Evolutionary conservation across 1,140 invertebrate genomes (phyloP).

Genomic region (Heliothis virescens): DNA sequence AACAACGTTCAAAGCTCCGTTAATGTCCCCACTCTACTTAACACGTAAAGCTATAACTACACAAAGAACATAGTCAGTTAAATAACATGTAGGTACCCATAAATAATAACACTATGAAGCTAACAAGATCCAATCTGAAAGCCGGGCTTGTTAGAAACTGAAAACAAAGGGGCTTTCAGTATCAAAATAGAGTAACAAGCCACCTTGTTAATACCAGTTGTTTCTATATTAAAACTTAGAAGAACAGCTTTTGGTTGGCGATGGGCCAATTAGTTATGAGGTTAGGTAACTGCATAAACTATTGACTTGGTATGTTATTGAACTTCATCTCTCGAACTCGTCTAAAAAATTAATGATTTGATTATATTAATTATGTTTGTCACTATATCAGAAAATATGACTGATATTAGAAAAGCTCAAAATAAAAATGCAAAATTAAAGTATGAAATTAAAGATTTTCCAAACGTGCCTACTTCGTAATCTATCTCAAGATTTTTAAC

Average conservation of each 20-base stretch:
- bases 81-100: slow-evolving; percentile 45
- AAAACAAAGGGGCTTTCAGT: slow-evolving; percentile 74
- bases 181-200: slow-evolving; percentile 74
- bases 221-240: slow-evolving; percentile 75
- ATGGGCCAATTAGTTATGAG: slow-evolving; percentile 64
- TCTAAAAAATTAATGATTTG: too few relatives aligned
- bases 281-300: neutral
- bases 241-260: slow-evolving; percentile 66
- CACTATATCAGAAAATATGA: too few relatives aligned
- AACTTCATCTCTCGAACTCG: too few relatives aligned
- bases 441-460: too few relatives aligned
- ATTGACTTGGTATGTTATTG: slow-evolving; percentile 11
- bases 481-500: too few relatives aligned
- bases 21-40: slow-evolving; percentile 23
- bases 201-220: slow-evolving; percentile 69
- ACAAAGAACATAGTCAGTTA: slow-evolving; percentile 23
- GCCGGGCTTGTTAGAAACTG: slow-evolving; percentile 61
- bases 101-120: slow-evolving; percentile 45
- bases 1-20: slow-evolving; percentile 22
- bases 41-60: slow-evolving; percentile 49
- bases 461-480: too few relatives aligned
- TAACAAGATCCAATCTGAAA: slow-evolving; percentile 60
- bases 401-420: too few relatives aligned
- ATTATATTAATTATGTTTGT: neutral
- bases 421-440: too few relatives aligned